Evolutionary conservation across 2,113 vertebrate genomes (phyloP), one percentile per base, ranked within the genome.

Genomic region (Corvus cornix): DNA sequence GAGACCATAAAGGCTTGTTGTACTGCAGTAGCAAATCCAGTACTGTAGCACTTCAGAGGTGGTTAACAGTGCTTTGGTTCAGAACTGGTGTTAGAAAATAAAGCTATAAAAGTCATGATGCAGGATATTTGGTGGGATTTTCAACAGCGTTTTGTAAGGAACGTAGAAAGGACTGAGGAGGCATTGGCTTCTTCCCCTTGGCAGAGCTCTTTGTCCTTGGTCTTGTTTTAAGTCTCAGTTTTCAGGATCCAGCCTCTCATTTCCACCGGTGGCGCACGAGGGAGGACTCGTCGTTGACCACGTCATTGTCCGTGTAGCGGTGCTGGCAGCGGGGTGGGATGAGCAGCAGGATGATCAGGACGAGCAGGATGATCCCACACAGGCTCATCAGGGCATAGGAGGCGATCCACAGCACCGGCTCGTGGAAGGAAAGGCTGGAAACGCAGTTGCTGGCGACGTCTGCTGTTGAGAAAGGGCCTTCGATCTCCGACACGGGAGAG

Each of bases 251-350:
- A 6, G 66, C n/a, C 48, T 94, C 95, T 99, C 98, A 99, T 69
- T 99, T 99, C 98, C 99, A 99, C 39, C 99, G 98, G 80, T 99
- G 98, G 35, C 98, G 98, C 52, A 99, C 98, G 11, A 99, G 98
- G 1, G 99, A 99, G 24, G 99, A 99, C 93, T 99, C 98, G 2
- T 99, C 99, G 1, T 98, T 99, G 77, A 99, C 98, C 49, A 98
- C 98, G 18, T 98, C 98, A 1, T 95, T 96, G 76, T 97, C 90
- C 0, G 96, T 97, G 70, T 97, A 90, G 70, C 26, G 67, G 23
- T 87, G 95, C 43, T 93, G 96, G 63, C 96, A 98, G 35, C 93
- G 97, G 10, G 94, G 91, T 0, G 99, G 99, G 73, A 99, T 84
- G 6, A 99, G 95, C 66, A 99, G 98, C 88, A 99, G 95, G 52